A percentile compares a stretch with the other conserved stretches of the same genome.
These are phyloP conservation scores for Zootermopsis nevadensis DNA, from an alignment of 2,888 invertebrate species.

Conservation along the genomic window DNA sequence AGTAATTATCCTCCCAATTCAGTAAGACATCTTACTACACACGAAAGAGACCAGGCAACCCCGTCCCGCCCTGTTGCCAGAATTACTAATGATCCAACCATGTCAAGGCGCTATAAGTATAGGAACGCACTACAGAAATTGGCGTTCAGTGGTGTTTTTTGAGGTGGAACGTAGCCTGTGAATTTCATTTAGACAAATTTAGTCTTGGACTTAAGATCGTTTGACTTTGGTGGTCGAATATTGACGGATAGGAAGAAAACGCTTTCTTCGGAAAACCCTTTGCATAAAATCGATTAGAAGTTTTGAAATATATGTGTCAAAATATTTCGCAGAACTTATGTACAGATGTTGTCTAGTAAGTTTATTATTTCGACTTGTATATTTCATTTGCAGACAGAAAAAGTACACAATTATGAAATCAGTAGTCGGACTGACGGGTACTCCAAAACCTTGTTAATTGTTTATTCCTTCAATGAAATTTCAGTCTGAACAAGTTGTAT, in stretches of 20 bases:
- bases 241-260: too few species aligned
- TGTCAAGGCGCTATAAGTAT: neutral
- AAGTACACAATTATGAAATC: neutral
- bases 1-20: slow-evolving; percentile 13
- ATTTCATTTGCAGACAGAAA: neutral
- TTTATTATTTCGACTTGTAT: neutral
- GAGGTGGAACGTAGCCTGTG: too few species aligned
- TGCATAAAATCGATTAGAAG: too few species aligned
- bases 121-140: neutral
- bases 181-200: too few species aligned
- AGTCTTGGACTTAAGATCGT: too few species aligned
- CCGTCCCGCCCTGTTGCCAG: slow-evolving; percentile 3
- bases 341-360: too few species aligned
- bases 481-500: neutral
- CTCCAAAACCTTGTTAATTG: neutral
- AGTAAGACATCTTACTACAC: slow-evolving; percentile 1
- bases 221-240: too few species aligned
- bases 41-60: neutral
- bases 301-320: too few species aligned
- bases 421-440: neutral
- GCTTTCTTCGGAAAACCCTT: too few species aligned
- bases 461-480: neutral
- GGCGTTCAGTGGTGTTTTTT: neutral
- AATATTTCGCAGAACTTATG: too few species aligned
- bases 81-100: neutral